Evolutionary conservation across 1,140 invertebrate species (phyloP), one percentile per base, ranked within the genome.

Genomic region (Temnothorax nylanderi): DNA sequence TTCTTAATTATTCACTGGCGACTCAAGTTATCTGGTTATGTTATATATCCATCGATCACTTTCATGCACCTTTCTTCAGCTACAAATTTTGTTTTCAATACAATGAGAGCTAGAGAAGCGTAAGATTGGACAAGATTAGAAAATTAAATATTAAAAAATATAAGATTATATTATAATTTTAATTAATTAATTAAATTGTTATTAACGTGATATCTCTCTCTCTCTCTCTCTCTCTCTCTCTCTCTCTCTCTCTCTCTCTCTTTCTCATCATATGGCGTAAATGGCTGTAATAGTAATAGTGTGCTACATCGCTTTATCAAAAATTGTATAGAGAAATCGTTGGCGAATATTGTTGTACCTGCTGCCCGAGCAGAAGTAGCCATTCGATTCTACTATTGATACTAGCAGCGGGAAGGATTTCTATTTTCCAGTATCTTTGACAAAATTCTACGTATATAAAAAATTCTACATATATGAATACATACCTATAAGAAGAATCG

Each of bases 311-410:
- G 8, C 4, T 0, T 47, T 26, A 58, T 84, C 7, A 44, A 13
- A 54, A 6, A 62, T 4, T 72, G 8, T 2, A 34, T 32, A 13
- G 18, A 34, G 47, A 78, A 64, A 13, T 6, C 0, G 3, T 18
- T 26, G 11, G 18, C 0, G 10, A 82, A 60, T 58, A 74, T 82
- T 74, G 7, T 37, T 37, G 41, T 32, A 84, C 13, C 13, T 82
- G 41, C 13, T 72, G 1, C 13, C n/a, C 13, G 8, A 34, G 4
- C 37, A 32, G 26, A 34, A 2, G 2, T 47, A 67, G 18, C 0
- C 8, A 37, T 11, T 81, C 13, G 58, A 49, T 44, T 21, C 0
- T 44, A 56, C 18, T 71, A 71, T 56, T 65, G 44, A n/a, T 18
- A 72, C 26, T 8, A 56, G n/a, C 16, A 10, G 13, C 4, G 32